Percentiles rank a stretch among this genome's conserved stretches.
Conservation (phyloP, 2,888 invertebrate species). For the Apamea monoglypha region DNA sequence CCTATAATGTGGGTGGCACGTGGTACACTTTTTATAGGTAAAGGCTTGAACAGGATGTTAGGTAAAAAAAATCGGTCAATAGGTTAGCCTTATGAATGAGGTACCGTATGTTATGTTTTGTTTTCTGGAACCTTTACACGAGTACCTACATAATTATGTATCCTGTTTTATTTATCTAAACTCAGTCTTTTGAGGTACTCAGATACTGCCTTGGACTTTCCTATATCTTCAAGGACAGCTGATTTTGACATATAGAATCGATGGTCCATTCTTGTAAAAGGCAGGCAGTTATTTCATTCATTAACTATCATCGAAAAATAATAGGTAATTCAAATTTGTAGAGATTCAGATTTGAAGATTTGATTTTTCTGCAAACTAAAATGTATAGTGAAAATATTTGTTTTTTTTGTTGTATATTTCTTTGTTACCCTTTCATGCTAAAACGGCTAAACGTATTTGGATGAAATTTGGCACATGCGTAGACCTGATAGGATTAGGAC, state of each 20-base stretch:
- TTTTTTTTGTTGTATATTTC: no score
- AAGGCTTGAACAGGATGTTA: slow-evolving; percentile 69
- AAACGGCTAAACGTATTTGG: no score
- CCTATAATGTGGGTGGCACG: slow-evolving; percentile 72
- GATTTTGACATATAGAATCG: not conserved
- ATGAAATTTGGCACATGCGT: no score
- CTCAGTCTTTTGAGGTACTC: not conserved
- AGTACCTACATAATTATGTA: not conserved
- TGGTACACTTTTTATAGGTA: slow-evolving; percentile 71
- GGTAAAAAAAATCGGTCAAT: slow-evolving; percentile 74
- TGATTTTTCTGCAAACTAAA: no score
- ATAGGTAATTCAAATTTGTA: no score
- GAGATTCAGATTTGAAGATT: no score
- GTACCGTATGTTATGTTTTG: slow-evolving; percentile 60
- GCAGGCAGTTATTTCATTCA: not conserved
- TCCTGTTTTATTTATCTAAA: not conserved
- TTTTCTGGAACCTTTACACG: not conserved
- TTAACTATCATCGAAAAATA: not conserved
- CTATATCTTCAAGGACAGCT: not conserved
- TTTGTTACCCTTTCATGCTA: no score
- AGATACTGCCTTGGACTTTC: not conserved
- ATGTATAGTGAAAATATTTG: no score
- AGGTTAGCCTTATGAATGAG: slow-evolving; percentile 68
- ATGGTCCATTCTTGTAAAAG: not conserved
- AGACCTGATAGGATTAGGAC: no score